Conservation (phyloP, 1,140 invertebrate genomes). For the Lordiphosa mommai region DNA sequence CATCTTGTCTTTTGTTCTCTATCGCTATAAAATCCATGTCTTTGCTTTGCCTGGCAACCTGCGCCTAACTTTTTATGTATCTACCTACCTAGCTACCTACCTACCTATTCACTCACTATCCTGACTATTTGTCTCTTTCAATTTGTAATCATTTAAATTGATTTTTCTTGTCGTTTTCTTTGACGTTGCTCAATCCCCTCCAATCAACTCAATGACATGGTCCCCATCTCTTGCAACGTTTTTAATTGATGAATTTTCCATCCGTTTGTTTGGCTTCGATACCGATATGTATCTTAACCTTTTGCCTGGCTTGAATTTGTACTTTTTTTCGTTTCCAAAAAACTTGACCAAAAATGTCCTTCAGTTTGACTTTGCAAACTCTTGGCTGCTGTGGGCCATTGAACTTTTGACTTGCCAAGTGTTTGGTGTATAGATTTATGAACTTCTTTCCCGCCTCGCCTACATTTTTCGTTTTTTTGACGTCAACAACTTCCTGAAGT, state of each 20-base stretch:
- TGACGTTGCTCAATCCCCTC: neutral
- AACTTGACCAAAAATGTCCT: constrained; percentile 31
- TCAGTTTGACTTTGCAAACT: constrained; percentile 44
- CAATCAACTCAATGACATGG: constrained; percentile 8
- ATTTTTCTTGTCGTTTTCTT: constrained; percentile 68
- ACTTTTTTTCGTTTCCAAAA: constrained; percentile 7
- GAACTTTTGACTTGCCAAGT: constrained; percentile 44
- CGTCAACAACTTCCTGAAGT: constrained; percentile 35
- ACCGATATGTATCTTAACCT: constrained; percentile 53
- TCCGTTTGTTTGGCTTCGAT: constrained; percentile 32
- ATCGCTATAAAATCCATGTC: constrained; percentile 20
- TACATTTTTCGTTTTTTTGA: constrained; percentile 2
- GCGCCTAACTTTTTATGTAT: too few species aligned
- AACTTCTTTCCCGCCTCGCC: constrained; percentile 1
- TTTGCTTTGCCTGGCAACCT: too few species aligned
- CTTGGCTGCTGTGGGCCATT: constrained; percentile 27
- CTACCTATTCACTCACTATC: constrained; percentile 11
- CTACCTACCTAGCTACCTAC: neutral
- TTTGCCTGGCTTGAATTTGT: constrained; percentile 18
- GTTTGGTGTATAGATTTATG: constrained; percentile 32
- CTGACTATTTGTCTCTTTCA: constrained; percentile 71
- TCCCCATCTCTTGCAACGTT: constrained; percentile 16
- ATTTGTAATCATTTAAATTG: constrained; percentile 78
- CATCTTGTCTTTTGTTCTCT: constrained; percentile 30
- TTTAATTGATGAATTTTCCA: constrained; percentile 71